Percentiles rank a stretch among this genome's conserved stretches.
Conservation (phyloP, 2,888 invertebrate genomes). For the Synanthedon formicaeformis region DNA sequence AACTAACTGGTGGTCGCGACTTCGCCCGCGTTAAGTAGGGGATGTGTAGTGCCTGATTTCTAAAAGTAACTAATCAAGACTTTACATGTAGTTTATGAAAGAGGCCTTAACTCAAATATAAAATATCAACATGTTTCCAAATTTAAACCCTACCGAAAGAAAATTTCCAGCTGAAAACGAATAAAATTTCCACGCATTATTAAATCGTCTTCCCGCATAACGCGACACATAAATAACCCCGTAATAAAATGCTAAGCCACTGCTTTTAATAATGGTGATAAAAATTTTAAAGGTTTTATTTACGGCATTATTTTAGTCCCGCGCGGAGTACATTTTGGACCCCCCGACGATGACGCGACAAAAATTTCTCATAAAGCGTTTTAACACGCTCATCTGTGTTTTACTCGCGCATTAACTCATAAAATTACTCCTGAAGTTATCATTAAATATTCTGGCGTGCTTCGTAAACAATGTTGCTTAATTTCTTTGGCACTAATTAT, state of each 20-base stretch:
- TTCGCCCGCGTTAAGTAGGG: too few species aligned
- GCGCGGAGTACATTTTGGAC: slow-evolving; percentile 6
- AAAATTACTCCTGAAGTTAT: too few species aligned
- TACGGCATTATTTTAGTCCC: slow-evolving; percentile 10
- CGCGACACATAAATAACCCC: slow-evolving; percentile 15
- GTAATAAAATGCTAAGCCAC: slow-evolving; percentile 32
- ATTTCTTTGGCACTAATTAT: too few species aligned
- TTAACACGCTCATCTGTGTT: not conserved
- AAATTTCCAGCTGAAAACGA: slow-evolving; percentile 5
- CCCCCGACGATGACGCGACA: not conserved
- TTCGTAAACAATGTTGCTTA: too few species aligned
- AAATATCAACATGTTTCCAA: too few species aligned
- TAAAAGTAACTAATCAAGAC: too few species aligned
- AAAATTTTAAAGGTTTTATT: slow-evolving; percentile 16
- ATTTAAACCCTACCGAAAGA: not conserved
- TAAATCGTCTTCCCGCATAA: slow-evolving; percentile 18
- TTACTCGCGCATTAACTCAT: not conserved
- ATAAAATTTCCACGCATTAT: slow-evolving; percentile 13
- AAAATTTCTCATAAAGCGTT: not conserved
- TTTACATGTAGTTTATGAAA: too few species aligned
- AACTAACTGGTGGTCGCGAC: too few species aligned
- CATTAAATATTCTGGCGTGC: too few species aligned
- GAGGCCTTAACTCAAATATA: too few species aligned
- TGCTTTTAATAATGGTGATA: slow-evolving; percentile 32
- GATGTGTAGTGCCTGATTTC: too few species aligned